Base-by-base conservation (phyloP, 2,888 invertebrate genomes). In the Neoaliturus tenellus region DNA sequence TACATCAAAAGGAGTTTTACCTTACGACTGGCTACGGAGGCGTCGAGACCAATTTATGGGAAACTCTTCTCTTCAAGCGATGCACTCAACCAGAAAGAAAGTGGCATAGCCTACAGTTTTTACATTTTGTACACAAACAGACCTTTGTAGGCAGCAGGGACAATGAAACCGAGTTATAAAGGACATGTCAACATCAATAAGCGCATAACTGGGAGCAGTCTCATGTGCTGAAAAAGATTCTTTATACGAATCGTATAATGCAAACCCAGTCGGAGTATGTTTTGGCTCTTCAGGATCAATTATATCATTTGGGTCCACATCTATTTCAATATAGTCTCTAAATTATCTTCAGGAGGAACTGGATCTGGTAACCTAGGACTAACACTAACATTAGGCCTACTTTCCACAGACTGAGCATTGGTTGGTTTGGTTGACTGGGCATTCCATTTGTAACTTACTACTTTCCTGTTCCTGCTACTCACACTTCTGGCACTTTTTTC, bases 141-240 rank as follows among this genome's bases (percentile, higher is more conserved):
- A 25, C 44, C 44, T 75, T 44, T 48, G 41, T 20, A 75, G 44
- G 44, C 75, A 75, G 10, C 44, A 41, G 23, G 75, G 12, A 75
- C 75, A 75, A 44, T 41, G 75, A 31, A 69, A 69, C 69, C 35
- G 69, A 35, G 35, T 35, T 69, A 69, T 33, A 35, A 33, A 69
- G 31, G 69, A 33, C 4, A 69, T 14, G 12, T 23, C 10, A 17
- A 69, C 75, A 75, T 41, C 75, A 20, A 44, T 48, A 6, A 41
- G 6, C 6, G 41, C 41, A 41, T 41, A 41, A 10, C 8, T 41
- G 41, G 41, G 14, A 41, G 41, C 41, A 14, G 41, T 41, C 41
- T 41, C 41, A 41, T 10, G 8, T 6, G 41, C 41, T 41, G 6
- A 6, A 41, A 41, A 10, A 41, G 14, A 41, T 10, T 41, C 41